These are phyloP conservation scores for Drosophila nikananu DNA, from an alignment of 1,140 invertebrate species.

Conservation along the genomic window DNA sequence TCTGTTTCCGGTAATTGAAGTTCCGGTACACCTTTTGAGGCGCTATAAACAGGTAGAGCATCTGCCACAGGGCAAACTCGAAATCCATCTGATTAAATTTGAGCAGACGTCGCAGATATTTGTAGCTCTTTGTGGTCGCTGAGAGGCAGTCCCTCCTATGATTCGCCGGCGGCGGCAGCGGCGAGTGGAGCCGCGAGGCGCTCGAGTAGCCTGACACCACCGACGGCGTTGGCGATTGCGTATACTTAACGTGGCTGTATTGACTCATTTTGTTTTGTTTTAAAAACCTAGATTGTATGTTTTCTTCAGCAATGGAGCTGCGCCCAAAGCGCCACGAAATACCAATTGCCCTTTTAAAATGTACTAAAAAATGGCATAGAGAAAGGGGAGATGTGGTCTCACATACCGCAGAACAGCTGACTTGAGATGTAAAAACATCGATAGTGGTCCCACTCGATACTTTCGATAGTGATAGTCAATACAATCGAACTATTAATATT, in stretches of 20 bases:
- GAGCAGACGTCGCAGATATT: conserved; percentile 95
- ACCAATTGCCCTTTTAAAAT: conserved; percentile 1
- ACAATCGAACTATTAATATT: too few relatives aligned
- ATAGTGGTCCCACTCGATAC: too few relatives aligned
- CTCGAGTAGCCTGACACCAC: conserved; percentile 84
- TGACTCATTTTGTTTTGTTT: conserved; percentile 69
- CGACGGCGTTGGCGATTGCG: conserved; percentile 88
- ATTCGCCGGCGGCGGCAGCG: conserved; percentile 87
- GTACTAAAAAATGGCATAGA: conserved; percentile 2
- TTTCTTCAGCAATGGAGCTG: conserved; percentile 48
- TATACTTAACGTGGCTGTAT: conserved; percentile 88
- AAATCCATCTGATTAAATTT: conserved; percentile 99
- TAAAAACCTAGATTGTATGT: conserved; percentile 47
- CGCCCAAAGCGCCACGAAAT: conserved; percentile 32
- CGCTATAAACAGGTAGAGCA: conserved; percentile 97
- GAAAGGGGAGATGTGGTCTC: conserved; percentile 6
- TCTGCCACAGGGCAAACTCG: conserved; percentile 99
- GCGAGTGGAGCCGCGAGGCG: conserved; percentile 86
- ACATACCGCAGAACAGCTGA: conserved; percentile 10
- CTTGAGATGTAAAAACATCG: too few relatives aligned
- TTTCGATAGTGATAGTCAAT: too few relatives aligned
- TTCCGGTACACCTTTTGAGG: conserved; percentile 99
- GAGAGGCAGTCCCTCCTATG: conserved; percentile 91
- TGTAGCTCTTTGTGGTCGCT: conserved; percentile 96
- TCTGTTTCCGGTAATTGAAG: conserved; percentile 99